These are phyloP conservation scores for Tetramorium simillimum DNA, from an alignment of 1,140 invertebrate species.

Conservation along the genomic window DNA sequence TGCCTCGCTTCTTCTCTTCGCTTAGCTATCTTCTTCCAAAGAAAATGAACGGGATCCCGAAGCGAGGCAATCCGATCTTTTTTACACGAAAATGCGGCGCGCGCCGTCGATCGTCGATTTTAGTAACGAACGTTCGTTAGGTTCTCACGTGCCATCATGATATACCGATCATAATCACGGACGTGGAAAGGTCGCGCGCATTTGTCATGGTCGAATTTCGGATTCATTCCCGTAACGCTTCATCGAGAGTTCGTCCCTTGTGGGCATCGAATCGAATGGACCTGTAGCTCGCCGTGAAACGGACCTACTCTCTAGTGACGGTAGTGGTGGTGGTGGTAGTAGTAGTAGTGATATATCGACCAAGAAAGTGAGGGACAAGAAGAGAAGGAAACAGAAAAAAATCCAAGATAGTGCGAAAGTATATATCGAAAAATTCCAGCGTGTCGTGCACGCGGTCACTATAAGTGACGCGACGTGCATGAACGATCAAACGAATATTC, in stretches of 20 bases:
- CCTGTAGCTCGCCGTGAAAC: conserved; percentile 36
- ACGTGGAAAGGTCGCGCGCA: not conserved
- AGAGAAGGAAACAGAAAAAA: not conserved
- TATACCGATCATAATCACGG: not conserved
- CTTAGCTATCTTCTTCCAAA: not conserved
- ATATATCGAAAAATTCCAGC: not conserved
- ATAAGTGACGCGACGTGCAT: not conserved
- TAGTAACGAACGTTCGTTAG: conserved; percentile 47
- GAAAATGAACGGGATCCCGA: not conserved
- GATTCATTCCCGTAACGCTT: conserved; percentile 2
- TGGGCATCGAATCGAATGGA: not conserved
- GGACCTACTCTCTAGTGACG: conserved; percentile 42
- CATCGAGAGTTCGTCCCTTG: not conserved
- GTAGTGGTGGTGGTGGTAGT: not conserved
- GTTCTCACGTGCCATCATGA: conserved; percentile 28
- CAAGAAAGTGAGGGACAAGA: not conserved
- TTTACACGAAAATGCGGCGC: conserved; percentile 61
- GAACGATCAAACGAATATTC: conserved; percentile 7
- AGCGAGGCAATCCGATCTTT: conserved; percentile 63
- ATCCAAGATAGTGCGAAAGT: not conserved
- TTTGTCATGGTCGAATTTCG: conserved; percentile 11
- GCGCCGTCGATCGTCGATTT: conserved; percentile 48
- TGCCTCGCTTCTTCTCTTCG: conserved; percentile 28
- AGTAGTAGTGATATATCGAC: conserved; percentile 1
- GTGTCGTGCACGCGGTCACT: not conserved